Percentiles rank a stretch among this genome's conserved stretches.
These are phyloP conservation scores for Platygyra sinensis DNA, from an alignment of 64 coral and sea anemone species.

Conservation along the genomic window DNA sequence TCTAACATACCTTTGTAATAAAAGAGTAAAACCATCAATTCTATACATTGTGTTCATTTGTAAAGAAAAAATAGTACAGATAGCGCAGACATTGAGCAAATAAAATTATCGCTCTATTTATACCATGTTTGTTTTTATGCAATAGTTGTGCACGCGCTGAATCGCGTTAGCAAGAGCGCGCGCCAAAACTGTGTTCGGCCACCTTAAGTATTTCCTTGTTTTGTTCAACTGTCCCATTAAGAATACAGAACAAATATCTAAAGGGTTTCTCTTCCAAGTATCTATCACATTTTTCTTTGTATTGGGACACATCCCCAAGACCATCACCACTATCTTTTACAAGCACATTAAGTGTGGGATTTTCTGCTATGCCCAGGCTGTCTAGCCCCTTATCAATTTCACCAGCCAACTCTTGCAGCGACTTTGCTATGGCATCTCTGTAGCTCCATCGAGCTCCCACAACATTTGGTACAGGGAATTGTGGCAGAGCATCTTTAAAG, in stretches of 20 bases:
- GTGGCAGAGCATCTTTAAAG: neutral
- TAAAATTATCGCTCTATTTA: neutral
- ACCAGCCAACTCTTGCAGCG: too few species aligned
- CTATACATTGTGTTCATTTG: too few species aligned
- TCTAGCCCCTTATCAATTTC: constrained; percentile 15
- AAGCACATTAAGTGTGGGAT: constrained; percentile 3
- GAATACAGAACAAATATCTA: constrained; percentile 17
- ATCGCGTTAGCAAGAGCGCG: too few species aligned
- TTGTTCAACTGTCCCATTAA: neutral
- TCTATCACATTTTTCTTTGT: constrained; percentile 17
- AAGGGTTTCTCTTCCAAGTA: constrained; percentile 27
- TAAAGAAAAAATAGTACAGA: too few species aligned
- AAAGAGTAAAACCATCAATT: too few species aligned
- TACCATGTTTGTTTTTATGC: too few species aligned
- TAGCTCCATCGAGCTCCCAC: neutral
- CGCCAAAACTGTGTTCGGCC: too few species aligned
- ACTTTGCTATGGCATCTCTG: neutral
- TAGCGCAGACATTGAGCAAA: too few species aligned
- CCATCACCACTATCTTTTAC: constrained; percentile 34
- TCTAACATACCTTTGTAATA: too few species aligned
- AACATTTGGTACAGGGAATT: constrained; percentile 10
- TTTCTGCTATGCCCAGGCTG: neutral
- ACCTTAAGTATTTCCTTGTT: neutral
- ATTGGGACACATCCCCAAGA: neutral
- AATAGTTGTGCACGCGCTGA: too few species aligned